Evolutionary conservation across 2,797 vertebrate genomes (phyloP).

Genomic region (Coregonus suidteri): DNA sequence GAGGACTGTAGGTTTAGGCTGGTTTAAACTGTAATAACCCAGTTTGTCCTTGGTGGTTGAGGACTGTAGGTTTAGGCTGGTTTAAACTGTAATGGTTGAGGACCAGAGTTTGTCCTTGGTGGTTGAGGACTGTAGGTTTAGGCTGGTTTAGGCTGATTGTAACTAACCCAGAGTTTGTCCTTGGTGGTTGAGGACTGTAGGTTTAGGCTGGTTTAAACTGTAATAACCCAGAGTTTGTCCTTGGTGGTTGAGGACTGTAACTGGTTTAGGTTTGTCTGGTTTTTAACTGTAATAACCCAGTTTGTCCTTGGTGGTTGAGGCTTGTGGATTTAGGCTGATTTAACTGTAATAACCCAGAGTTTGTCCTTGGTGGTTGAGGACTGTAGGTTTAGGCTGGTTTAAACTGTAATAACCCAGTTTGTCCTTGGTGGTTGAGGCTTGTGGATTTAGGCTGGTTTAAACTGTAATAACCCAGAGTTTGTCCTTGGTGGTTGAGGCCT

Average conservation of each 20-base stretch:
- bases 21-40: not conserved
- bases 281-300: not conserved
- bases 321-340: not conserved
- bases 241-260: not conserved
- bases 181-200: not conserved
- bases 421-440: too few species aligned
- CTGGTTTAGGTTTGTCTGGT: too few species aligned
- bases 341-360: constrained; percentile 11
- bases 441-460: too few species aligned
- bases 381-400: not conserved
- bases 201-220: not conserved
- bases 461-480: constrained; percentile 6
- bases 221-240: not conserved
- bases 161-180: constrained; percentile 10
- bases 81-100: not conserved
- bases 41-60: not conserved
- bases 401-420: not conserved
- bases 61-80: not conserved
- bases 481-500: not conserved
- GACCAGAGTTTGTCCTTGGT: not conserved
- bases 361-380: not conserved
- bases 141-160: not conserved
- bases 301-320: constrained; percentile 8
- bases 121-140: not conserved
- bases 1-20: too few species aligned